These are phyloP conservation scores for Oncorhynchus tshawytscha DNA, from an alignment of 2,113 vertebrate genomes.

Conservation along the genomic window DNA sequence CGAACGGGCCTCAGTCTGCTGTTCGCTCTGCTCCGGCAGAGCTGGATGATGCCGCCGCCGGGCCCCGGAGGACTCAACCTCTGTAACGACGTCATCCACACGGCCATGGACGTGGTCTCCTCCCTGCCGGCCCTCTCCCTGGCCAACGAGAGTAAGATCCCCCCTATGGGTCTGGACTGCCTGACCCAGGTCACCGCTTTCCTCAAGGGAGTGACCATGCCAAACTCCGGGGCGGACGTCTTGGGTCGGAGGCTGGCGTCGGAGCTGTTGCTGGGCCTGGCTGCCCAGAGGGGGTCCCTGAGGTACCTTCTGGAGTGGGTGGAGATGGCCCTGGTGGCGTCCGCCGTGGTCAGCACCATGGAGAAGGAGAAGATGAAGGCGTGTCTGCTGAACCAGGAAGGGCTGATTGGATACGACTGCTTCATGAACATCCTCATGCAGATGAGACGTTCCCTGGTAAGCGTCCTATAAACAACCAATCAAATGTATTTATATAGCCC, in stretches of 20 bases:
- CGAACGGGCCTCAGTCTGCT: constrained; percentile 92
- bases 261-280: constrained; percentile 90
- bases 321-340: constrained; percentile 93
- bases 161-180: constrained; percentile 96
- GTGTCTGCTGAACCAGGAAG: constrained; percentile 79
- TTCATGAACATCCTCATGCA: constrained; percentile 96
- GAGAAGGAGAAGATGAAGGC: constrained; percentile 80
- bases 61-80: constrained; percentile 79
- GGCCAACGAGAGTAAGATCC: constrained; percentile 96
- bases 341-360: constrained; percentile 85
- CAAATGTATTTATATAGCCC: too few relatives aligned
- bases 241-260: constrained; percentile 90
- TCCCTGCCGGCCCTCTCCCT: constrained; percentile 90
- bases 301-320: constrained; percentile 91
- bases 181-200: constrained; percentile 94
- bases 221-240: constrained; percentile 92
- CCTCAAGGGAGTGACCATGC: constrained; percentile 95
- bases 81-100: constrained; percentile 93
- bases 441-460: constrained; percentile 96
- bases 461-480: constrained; percentile 14
- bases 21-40: constrained; percentile 92
- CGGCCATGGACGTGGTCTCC: constrained; percentile 92
- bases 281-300: constrained; percentile 91
- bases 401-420: constrained; percentile 93
- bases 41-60: constrained; percentile 85